Percentiles rank a stretch among this genome's conserved stretches.
Evolutionary conservation across 35 echinoderm and acorn worm genomes (phyloP).

Genomic region (Lytechinus variegatus): DNA sequence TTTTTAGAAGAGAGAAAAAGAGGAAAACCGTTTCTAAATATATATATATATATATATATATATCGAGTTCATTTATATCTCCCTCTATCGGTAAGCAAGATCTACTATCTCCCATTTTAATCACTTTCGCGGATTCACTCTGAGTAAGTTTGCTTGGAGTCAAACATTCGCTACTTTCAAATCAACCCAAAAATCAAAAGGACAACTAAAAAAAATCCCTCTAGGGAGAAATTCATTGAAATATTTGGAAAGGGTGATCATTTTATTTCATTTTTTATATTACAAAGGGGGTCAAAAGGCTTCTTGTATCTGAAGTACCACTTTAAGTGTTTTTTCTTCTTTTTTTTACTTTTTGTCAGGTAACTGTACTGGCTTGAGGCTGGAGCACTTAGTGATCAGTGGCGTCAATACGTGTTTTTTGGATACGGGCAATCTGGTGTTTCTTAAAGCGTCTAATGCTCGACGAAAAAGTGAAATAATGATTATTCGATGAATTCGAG

Average conservation of each 20-base stretch:
- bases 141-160: not conserved
- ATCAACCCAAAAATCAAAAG: not conserved
- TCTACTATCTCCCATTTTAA: not conserved
- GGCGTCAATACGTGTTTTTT: not conserved
- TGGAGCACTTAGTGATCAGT: not conserved
- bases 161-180: not conserved
- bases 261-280: not conserved
- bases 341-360: not conserved
- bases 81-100: not conserved
- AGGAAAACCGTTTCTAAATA: too few species aligned
- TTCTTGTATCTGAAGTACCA: not conserved
- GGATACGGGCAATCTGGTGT: not conserved
- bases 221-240: too few species aligned
- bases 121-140: too few species aligned
- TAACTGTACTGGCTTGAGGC: not conserved
- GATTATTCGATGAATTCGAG: not conserved
- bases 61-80: not conserved
- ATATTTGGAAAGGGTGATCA: not conserved
- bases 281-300: not conserved
- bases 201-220: not conserved
- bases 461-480: not conserved
- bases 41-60: too few species aligned
- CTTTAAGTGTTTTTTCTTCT: not conserved
- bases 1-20: too few species aligned
- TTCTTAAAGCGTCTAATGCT: not conserved